Evolutionary conservation across 2,888 invertebrate species (phyloP).

Genomic region (Drosophila silvestris): DNA sequence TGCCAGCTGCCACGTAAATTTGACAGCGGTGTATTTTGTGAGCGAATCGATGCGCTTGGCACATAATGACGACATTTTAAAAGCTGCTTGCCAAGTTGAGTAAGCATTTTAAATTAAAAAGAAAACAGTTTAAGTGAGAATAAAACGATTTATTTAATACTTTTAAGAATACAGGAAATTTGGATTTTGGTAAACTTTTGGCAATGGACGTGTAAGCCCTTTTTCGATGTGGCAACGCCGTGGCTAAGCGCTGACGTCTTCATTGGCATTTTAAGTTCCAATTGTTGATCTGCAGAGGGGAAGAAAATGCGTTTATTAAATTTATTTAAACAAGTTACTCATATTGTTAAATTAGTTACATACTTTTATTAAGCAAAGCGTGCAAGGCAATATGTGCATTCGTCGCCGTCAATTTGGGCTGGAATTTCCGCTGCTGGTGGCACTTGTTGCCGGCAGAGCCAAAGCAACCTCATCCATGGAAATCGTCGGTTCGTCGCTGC

Average conservation of each 20-base stretch:
- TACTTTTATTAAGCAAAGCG: conserved; percentile 34
- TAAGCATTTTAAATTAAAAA: no score
- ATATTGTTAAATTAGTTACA: conserved; percentile 36
- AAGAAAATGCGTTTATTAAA: conserved; percentile 32
- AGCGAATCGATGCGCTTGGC: background rate
- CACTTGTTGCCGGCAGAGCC: conserved; percentile 71
- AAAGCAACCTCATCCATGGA: conserved; percentile 97
- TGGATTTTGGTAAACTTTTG: background rate
- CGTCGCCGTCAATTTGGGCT: conserved; percentile 17
- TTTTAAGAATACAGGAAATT: no score
- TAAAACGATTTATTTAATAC: no score
- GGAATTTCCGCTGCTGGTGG: conserved; percentile 28
- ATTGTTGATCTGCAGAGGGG: conserved; percentile 21
- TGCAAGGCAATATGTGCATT: conserved; percentile 37
- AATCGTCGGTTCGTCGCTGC: conserved; percentile 99
- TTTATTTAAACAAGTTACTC: conserved; percentile 21
- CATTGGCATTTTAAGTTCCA: conserved; percentile 46
- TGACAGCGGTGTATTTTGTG: conserved; percentile 30
- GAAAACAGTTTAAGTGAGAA: no score
- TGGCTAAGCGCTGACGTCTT: conserved; percentile 52
- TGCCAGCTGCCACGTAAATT: conserved; percentile 64
- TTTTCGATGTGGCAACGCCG: conserved; percentile 43
- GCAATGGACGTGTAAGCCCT: conserved; percentile 2
- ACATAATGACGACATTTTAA: no score
- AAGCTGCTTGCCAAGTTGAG: no score